Conservation (phyloP, 2,888 invertebrate species). For the Drosophila prolongata region DNA sequence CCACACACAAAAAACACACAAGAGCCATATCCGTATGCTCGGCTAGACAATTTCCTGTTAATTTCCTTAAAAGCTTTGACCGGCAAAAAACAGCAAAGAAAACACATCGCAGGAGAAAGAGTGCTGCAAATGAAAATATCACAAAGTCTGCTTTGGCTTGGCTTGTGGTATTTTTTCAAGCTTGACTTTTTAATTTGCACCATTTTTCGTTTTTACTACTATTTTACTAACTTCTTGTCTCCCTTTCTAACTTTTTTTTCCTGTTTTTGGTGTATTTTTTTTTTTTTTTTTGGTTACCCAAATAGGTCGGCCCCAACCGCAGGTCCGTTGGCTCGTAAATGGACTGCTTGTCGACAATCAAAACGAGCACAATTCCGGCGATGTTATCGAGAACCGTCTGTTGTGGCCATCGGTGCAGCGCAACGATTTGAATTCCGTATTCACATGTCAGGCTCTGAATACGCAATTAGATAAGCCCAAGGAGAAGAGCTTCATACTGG, state of each 20-base stretch:
- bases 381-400: conserved; percentile 93
- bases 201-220: conserved; percentile 45
- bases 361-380: conserved; percentile 93
- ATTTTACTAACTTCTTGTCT: conserved; percentile 6
- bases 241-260: not conserved
- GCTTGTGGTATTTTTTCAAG: conserved; percentile 47
- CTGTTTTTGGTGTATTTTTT: conserved; percentile 7
- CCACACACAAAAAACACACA: conserved; percentile 39
- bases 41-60: conserved; percentile 80
- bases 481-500: conserved; percentile 90
- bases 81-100: conserved; percentile 34
- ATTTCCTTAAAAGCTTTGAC: conserved; percentile 82
- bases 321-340: conserved; percentile 93
- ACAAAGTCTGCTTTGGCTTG: conserved; percentile 67
- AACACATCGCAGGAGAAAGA: conserved; percentile 25
- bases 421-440: conserved; percentile 92
- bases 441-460: conserved; percentile 95
- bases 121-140: conserved; percentile 75
- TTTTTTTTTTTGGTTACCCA: conserved; percentile 20
- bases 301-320: conserved; percentile 91
- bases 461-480: conserved; percentile 92
- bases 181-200: conserved; percentile 79
- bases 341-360: conserved; percentile 92
- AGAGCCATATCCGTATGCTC: conserved; percentile 66
- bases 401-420: conserved; percentile 90